Evolutionary conservation across 2,888 invertebrate genomes (phyloP).

Genomic region (Rhingia campestris): DNA sequence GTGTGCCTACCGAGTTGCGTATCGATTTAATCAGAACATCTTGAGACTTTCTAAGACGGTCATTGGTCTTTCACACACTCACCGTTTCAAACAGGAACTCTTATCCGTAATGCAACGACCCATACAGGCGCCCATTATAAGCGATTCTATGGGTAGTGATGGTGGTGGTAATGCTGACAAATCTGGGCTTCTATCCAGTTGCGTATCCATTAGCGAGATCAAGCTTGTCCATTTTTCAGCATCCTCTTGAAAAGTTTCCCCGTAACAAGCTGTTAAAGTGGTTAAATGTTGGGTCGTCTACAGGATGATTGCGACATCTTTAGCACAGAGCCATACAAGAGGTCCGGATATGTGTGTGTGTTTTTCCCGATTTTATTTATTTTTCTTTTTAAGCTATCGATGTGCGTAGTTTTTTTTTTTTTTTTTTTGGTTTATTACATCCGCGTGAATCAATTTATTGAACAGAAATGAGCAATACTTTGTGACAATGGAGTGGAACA

Average conservation of each 20-base stretch:
- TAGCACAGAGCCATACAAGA: conserved; percentile 5
- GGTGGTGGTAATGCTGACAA: conserved; percentile 26
- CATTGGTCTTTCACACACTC: conserved; percentile 67
- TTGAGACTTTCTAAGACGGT: conserved; percentile 25
- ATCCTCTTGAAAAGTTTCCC: conserved; percentile 32
- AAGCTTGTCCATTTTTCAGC: conserved; percentile 62
- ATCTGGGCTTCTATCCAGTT: conserved; percentile 57
- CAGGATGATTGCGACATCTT: conserved; percentile 23
- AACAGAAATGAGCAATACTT: background rate
- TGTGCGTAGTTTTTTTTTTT: conserved; percentile 2
- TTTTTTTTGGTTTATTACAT: background rate
- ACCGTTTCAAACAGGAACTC: conserved; percentile 73
- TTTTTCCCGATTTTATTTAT: background rate
- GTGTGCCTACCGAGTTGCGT: conserved; percentile 3
- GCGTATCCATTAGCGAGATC: conserved; percentile 59
- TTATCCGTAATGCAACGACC: conserved; percentile 76
- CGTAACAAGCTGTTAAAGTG: conserved; percentile 8
- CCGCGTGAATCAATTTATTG: background rate
- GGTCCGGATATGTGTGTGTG: conserved; percentile 10
- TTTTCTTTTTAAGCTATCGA: background rate
- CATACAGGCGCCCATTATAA: conserved; percentile 76
- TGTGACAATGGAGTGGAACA: conserved; percentile 28
- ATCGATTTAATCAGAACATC: conserved; percentile 63
- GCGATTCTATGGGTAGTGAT: conserved; percentile 4
- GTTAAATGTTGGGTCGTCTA: background rate